Percentiles rank a stretch among this genome's conserved stretches.
These are phyloP conservation scores for Ctenodactylus gundi DNA, from an alignment of 2,113 vertebrate species.

Conservation along the genomic window DNA sequence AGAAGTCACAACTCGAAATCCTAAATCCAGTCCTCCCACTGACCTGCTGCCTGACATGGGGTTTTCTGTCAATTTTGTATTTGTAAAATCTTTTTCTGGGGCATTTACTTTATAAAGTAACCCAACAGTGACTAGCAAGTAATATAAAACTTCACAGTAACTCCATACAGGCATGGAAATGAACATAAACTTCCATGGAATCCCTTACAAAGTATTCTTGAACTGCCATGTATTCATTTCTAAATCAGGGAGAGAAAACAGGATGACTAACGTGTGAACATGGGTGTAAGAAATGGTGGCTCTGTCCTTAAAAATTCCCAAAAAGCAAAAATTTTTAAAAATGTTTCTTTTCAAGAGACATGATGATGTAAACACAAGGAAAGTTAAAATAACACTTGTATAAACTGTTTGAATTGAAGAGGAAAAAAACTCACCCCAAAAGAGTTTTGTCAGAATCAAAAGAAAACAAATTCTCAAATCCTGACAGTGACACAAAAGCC, in stretches of 20 bases:
- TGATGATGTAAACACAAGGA: constrained; percentile 73
- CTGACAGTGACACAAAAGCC: constrained; percentile 84
- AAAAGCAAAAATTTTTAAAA: constrained; percentile 55
- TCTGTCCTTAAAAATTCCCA: constrained; percentile 75
- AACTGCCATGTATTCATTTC: constrained; percentile 6
- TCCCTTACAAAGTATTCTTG: background rate
- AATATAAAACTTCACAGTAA: background rate
- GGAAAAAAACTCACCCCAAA: constrained; percentile 71
- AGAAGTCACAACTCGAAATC: constrained; percentile 66
- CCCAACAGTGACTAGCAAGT: background rate
- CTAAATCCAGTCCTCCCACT: constrained; percentile 26
- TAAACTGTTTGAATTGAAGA: constrained; percentile 76
- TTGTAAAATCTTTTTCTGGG: background rate
- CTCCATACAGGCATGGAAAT: background rate
- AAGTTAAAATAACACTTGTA: constrained; percentile 80
- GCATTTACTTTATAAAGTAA: constrained; percentile 4
- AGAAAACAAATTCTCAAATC: constrained; percentile 82
- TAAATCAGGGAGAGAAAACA: background rate
- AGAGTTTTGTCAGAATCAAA: constrained; percentile 81
- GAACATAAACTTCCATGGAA: background rate
- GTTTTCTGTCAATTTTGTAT: background rate
- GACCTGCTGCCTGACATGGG: background rate
- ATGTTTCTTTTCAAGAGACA: constrained; percentile 74
- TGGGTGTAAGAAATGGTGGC: constrained; percentile 16
- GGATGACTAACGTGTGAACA: background rate